A percentile compares a stretch with the other conserved stretches of the same genome.
These are phyloP conservation scores for Hipparchia semele DNA, from an alignment of 2,888 invertebrate genomes.

Conservation along the genomic window DNA sequence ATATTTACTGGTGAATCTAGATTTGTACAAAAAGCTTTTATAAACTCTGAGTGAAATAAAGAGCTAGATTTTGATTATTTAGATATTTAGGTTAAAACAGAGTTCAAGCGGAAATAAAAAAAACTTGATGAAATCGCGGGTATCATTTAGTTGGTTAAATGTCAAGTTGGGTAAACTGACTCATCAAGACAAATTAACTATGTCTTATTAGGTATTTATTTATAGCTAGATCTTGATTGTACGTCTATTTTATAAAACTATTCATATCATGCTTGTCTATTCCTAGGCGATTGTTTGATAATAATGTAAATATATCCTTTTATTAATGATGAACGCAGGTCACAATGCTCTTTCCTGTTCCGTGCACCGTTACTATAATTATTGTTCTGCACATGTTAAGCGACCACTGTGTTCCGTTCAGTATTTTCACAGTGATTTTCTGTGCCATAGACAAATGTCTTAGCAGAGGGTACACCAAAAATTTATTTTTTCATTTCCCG, in stretches of 20 bases:
- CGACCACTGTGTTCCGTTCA: slow-evolving; percentile 47
- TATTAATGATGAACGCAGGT: slow-evolving; percentile 27
- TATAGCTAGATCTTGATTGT: background rate
- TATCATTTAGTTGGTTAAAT: too few species aligned
- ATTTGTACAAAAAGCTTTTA: too few species aligned
- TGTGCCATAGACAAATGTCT: slow-evolving; percentile 50
- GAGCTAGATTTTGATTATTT: too few species aligned
- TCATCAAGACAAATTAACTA: background rate
- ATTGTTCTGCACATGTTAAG: slow-evolving; percentile 65
- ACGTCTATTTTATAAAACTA: background rate
- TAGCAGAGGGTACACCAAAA: slow-evolving; percentile 2
- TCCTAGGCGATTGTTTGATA: slow-evolving; percentile 18
- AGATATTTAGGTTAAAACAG: too few species aligned
- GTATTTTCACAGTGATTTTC: slow-evolving; percentile 65
- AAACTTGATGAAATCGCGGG: too few species aligned
- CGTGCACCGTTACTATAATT: slow-evolving; percentile 64
- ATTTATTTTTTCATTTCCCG: too few species aligned
- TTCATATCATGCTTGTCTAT: slow-evolving; percentile 9
- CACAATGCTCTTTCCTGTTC: slow-evolving; percentile 30
- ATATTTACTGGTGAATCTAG: too few species aligned
- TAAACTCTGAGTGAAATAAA: too few species aligned
- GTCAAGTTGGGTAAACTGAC: background rate
- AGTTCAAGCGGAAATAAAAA: too few species aligned
- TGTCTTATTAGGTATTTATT: background rate
- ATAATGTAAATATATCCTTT: slow-evolving; percentile 14